Evolutionary conservation across 2,113 vertebrate species (phyloP).

Genomic region (Cettia cetti): DNA sequence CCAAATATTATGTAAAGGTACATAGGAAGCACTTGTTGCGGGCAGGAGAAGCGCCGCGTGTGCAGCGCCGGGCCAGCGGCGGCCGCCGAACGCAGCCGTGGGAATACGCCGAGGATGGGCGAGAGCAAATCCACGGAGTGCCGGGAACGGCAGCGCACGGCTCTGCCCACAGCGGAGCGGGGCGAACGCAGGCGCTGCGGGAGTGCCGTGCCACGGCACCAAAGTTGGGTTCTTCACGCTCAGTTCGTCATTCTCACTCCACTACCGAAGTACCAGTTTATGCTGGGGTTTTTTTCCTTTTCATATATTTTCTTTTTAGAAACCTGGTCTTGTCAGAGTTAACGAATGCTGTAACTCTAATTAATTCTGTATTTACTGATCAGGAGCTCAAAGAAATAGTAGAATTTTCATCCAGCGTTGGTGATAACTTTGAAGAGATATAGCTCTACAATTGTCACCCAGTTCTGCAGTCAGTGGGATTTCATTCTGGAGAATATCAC

Average conservation of each 20-base stretch:
- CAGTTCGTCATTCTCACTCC: accelerated
- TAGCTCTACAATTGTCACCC: neutral
- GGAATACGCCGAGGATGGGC: neutral
- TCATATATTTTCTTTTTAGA: neutral
- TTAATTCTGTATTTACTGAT: neutral
- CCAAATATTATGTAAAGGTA: neutral
- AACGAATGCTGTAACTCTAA: neutral
- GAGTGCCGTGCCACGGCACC: accelerated
- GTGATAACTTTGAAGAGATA: neutral
- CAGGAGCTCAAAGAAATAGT: neutral
- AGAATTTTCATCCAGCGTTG: neutral
- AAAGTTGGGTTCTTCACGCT: accelerated
- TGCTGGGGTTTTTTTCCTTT: neutral
- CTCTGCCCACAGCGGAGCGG: neutral
- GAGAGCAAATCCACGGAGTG: accelerated
- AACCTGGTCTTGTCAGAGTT: neutral
- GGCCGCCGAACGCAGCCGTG: neutral
- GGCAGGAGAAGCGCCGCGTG: neutral
- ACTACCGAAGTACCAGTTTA: accelerated
- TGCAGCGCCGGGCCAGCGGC: neutral
- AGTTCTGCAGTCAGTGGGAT: neutral
- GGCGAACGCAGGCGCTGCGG: neutral
- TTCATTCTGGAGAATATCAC: neutral
- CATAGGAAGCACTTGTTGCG: neutral
- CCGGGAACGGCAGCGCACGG: neutral